phyloP scores from a whole-genome alignment of 1,140 invertebrate genomes.

The Notospermus geniculatus region DNA sequence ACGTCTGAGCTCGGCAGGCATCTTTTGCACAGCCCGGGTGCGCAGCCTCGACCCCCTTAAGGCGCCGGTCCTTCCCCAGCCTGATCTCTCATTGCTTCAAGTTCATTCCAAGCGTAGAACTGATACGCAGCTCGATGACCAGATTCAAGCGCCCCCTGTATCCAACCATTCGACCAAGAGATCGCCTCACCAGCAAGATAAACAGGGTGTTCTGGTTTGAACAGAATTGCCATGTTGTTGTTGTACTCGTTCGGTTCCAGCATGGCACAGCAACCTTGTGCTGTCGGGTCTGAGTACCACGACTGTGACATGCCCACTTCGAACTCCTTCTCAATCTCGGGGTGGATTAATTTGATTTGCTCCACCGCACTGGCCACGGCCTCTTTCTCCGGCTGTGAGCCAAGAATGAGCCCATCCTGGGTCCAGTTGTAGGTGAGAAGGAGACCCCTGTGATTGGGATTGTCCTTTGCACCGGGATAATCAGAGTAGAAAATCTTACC shows the following conservation, averaged over 20 bases:
- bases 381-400: constrained; percentile 12
- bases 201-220: constrained; percentile 13
- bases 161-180: constrained; percentile 21
- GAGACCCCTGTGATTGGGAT: constrained; percentile 13
- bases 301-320: constrained; percentile 24
- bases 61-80: too few species aligned
- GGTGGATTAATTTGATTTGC: constrained; percentile 25
- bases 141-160: constrained; percentile 18
- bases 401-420: constrained; percentile 19
- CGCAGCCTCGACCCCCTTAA: too few species aligned
- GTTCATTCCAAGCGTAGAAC: constrained; percentile 11
- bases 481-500: constrained; percentile 22
- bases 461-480: constrained; percentile 10
- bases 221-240: background rate
- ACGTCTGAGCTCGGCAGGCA: too few species aligned
- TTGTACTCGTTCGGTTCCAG: constrained; percentile 19
- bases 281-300: constrained; percentile 21
- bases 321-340: constrained; percentile 21
- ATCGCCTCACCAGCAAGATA: constrained; percentile 18
- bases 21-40: too few species aligned
- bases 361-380: constrained; percentile 22
- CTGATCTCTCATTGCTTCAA: too few species aligned
- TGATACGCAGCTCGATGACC: constrained; percentile 17
- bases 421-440: constrained; percentile 21
- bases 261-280: constrained; percentile 18